These are phyloP conservation scores for Neosilurus mollespiculum DNA, from an alignment of 2,797 vertebrate genomes.

Conservation along the genomic window DNA sequence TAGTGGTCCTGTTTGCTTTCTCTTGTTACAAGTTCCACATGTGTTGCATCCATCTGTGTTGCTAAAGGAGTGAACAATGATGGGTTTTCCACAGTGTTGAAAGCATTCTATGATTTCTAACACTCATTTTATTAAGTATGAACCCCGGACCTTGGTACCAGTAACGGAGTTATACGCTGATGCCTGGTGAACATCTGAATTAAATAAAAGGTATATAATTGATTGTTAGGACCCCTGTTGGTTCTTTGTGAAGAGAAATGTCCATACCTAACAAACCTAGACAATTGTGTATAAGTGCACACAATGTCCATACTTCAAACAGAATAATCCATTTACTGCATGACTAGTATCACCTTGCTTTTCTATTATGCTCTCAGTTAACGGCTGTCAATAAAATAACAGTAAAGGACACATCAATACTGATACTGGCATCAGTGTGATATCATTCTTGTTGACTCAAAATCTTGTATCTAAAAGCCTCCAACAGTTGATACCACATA, in stretches of 20 bases:
- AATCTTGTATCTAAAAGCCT: not conserved
- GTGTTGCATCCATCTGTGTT: constrained; percentile 45
- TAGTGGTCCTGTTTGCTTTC: constrained; percentile 63
- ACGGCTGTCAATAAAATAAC: not conserved
- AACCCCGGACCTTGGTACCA: constrained; percentile 2
- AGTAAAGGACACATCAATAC: not conserved
- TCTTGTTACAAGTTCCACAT: constrained; percentile 50
- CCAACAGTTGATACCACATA: not conserved
- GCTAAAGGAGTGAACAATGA: constrained; percentile 39
- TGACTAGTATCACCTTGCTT: not conserved
- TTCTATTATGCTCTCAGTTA: not conserved
- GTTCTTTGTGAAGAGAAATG: not conserved
- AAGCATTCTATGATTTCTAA: constrained; percentile 42
- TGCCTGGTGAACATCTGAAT: constrained; percentile 10
- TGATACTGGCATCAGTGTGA: not conserved
- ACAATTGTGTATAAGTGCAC: not conserved
- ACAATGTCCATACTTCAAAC: not conserved
- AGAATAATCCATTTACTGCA: constrained; percentile 8
- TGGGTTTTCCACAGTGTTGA: constrained; percentile 26
- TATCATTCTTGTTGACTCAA: not conserved
- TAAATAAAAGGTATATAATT: not conserved
- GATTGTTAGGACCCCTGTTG: not conserved
- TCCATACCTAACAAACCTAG: no score
- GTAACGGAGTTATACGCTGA: not conserved
- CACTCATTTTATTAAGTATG: not conserved